phyloP scores from a whole-genome alignment of 2,888 invertebrate genomes.

The Chirona hameri region DNA sequence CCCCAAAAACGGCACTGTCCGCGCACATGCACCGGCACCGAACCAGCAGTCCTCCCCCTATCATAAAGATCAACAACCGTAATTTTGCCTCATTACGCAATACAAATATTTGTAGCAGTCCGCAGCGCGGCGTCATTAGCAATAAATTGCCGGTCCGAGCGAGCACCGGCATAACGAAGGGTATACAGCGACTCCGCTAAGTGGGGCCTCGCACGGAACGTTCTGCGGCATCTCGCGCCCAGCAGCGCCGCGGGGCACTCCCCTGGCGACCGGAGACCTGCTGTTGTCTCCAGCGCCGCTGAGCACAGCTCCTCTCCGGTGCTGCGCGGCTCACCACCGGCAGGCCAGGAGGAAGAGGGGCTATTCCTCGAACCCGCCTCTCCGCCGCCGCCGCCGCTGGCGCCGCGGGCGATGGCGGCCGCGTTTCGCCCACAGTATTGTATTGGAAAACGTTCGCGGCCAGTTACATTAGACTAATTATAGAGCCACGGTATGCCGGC shows the following conservation, averaged over 20 bases:
- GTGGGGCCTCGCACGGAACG: neutral
- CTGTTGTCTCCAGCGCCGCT: neutral
- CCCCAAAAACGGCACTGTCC: neutral
- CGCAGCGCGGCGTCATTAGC: neutral
- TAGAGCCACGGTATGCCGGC: neutral
- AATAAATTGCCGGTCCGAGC: neutral
- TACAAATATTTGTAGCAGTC: conserved; percentile 1
- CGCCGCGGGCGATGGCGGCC: neutral
- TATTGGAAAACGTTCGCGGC: conserved; percentile 22
- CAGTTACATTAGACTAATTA: conserved; percentile 9
- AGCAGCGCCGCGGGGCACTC: neutral
- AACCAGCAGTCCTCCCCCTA: neutral
- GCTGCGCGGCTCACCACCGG: neutral
- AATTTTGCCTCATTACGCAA: conserved; percentile 13
- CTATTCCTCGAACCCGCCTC: too few species aligned
- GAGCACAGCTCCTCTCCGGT: neutral
- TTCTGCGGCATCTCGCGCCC: neutral
- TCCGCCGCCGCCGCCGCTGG: neutral
- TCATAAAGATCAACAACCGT: conserved; percentile 23
- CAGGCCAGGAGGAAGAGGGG: neutral
- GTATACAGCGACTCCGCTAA: neutral
- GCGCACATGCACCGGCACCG: neutral
- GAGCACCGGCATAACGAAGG: neutral
- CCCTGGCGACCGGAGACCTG: neutral
- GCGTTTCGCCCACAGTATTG: conserved; percentile 9